A percentile compares a stretch with the other conserved stretches of the same genome.
Evolutionary conservation across 92 coral and sea anemone genomes (phyloP).

Genomic region (Epizoanthus ramosus): DNA sequence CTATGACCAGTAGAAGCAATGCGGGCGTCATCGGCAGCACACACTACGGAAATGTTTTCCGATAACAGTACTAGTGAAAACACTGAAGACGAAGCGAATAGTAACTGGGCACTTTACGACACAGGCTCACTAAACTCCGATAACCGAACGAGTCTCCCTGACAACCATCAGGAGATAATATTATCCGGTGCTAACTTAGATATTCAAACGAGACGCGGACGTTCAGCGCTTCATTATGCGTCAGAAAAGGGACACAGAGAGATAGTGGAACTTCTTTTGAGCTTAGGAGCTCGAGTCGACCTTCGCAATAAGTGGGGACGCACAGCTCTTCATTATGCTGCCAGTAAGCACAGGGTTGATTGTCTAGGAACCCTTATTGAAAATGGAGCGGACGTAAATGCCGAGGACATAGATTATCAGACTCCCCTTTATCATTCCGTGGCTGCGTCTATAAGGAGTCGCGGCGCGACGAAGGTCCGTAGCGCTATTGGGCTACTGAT

Average conservation of each 20-base stretch:
- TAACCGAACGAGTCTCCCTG: no score
- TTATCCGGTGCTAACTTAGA: conserved; percentile 17
- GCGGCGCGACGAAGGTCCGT: neutral
- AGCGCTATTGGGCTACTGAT: conserved; percentile 23
- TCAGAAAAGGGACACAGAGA: conserved; percentile 44
- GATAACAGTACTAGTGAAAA: no score
- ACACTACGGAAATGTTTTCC: no score
- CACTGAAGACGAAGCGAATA: no score
- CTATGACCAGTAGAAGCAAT: no score
- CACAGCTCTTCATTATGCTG: conserved; percentile 55
- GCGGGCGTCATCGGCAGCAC: no score
- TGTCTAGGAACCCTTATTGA: conserved; percentile 29
- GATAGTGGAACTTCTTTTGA: conserved; percentile 23
- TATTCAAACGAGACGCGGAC: conserved; percentile 53
- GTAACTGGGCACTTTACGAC: no score
- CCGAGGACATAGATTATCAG: conserved; percentile 44
- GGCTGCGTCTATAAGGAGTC: conserved; percentile 32
- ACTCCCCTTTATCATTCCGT: conserved; percentile 50
- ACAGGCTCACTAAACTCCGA: no score
- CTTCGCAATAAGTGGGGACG: conserved; percentile 59
- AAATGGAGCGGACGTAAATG: conserved; percentile 37
- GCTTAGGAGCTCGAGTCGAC: conserved; percentile 45
- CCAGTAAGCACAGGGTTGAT: conserved; percentile 47
- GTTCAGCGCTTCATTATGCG: conserved; percentile 54
- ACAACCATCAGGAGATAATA: neutral